Evolutionary conservation across 2,797 vertebrate genomes (phyloP), one percentile per base, ranked within the genome.

Genomic region (Xyrichtys novacula): DNA sequence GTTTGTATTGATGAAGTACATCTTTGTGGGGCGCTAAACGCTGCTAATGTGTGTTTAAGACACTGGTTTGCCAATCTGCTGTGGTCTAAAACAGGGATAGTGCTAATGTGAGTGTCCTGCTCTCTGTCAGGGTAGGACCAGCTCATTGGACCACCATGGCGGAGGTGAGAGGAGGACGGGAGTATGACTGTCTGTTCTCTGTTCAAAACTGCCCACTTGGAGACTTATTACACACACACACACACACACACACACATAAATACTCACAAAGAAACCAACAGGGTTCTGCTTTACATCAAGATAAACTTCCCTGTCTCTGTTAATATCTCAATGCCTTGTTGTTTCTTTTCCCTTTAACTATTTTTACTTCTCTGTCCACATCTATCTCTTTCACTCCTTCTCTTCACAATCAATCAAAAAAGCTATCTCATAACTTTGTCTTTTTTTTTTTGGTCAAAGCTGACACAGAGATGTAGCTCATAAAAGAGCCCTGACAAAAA

Each of bases 231-330:
- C 74, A 87, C n/a, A 43, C 26, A 84, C 44, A 74, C 81, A 77
- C 74, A 78, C 71, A 75, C 42, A 39, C 29, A 39, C 20, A 43
- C 17, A 50, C 36, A 65, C 7, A 59, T 0, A 52, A 25, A 62
- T 14, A 68, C 66, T 62, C 67, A 71, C 50, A 10, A 31, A 32
- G 39, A 32, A 55, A 74, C 59, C 52, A 73, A 70, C 60, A 56
- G 71, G 64, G 71, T 52, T 87, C 84, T 92, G 87, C 73, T 82
- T 88, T 80, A 76, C 80, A 85, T 90, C 86, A 88, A 60, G 80
- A 87, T 76, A 78, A 80, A 53, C 58, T 68, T 53, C 48, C 32
- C n/a, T 44, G 44, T 70, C 67, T 65, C 56, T 29, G 52, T n/a
- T n/a, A n/a, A n/a, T n/a, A n/a, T n/a, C n/a, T n/a, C n/a, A n/a